Percentiles rank a stretch among this genome's conserved stretches.
Evolutionary conservation across 2,797 vertebrate genomes (phyloP).

Genomic region (Eidolon dupreanum): DNA sequence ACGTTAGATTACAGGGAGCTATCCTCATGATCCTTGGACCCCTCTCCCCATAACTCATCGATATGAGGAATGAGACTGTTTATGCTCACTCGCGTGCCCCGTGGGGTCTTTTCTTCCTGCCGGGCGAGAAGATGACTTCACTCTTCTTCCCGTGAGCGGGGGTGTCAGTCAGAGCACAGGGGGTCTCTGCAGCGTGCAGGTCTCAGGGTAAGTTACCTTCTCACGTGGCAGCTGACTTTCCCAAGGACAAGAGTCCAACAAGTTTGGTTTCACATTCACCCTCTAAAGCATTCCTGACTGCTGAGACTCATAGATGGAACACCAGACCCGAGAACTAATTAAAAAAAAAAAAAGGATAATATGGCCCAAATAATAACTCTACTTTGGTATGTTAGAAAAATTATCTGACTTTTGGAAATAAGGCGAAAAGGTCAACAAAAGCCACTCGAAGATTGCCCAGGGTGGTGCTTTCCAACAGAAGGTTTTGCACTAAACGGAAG

Average conservation of each 20-base stretch:
- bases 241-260: neutral
- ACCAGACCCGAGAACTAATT: neutral
- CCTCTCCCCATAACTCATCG: constrained; percentile 9
- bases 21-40: neutral
- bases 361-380: neutral
- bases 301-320: neutral
- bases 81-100: neutral
- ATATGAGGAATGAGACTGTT: neutral
- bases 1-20: neutral
- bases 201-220: neutral
- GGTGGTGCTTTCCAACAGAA: too few relatives aligned
- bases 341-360: neutral
- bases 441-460: too few relatives aligned
- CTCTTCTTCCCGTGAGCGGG: neutral
- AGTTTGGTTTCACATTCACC: neutral
- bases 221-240: neutral
- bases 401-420: neutral
- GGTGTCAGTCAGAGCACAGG: accelerated
- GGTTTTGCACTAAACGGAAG: too few relatives aligned
- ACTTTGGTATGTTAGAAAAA: neutral
- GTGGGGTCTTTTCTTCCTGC: neutral
- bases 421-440: neutral
- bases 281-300: neutral
- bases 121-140: neutral
- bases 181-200: neutral